Percentiles rank a stretch among this genome's conserved stretches.
Evolutionary conservation across 2,888 invertebrate genomes (phyloP).

Genomic region (Agonum fuliginosum): DNA sequence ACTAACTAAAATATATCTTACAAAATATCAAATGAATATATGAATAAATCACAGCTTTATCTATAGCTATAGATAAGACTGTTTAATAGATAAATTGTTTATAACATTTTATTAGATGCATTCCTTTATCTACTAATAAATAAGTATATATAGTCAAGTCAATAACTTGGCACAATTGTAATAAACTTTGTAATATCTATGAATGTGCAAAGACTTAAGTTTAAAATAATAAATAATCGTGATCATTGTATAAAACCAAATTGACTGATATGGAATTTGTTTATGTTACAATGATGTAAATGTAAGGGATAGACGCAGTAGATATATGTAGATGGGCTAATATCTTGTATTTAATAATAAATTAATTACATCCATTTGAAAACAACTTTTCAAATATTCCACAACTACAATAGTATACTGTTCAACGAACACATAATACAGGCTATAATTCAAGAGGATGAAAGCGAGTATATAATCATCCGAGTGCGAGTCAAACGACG

Average conservation of each 20-base stretch:
- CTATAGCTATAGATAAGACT: conserved; percentile 41
- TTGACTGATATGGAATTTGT: conserved; percentile 45
- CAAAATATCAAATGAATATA: conserved; percentile 4
- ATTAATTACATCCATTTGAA: conserved; percentile 12
- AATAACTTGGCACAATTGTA: conserved; percentile 42
- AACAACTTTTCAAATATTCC: neutral
- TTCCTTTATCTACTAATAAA: conserved; percentile 39
- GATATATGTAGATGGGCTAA: conserved; percentile 38
- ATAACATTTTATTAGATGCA: neutral
- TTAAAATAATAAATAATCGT: conserved; percentile 30
- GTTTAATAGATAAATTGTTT: conserved; percentile 12
- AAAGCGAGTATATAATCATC: no score
- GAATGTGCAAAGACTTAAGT: conserved; percentile 1
- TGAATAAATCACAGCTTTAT: conserved; percentile 36
- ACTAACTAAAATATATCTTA: conserved; percentile 15
- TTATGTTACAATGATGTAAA: conserved; percentile 37
- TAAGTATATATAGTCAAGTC: conserved; percentile 53
- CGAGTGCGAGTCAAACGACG: no score
- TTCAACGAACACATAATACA: neutral
- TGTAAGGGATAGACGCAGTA: conserved; percentile 31
- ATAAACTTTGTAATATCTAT: conserved; percentile 37
- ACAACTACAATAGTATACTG: neutral
- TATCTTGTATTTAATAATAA: conserved; percentile 52
- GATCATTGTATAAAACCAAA: conserved; percentile 45
- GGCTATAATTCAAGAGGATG: no score